Percentiles rank a stretch among this genome's conserved stretches.
phyloP scores from a whole-genome alignment of 2,888 invertebrate genomes.

The Sceliomorpha sp. region DNA sequence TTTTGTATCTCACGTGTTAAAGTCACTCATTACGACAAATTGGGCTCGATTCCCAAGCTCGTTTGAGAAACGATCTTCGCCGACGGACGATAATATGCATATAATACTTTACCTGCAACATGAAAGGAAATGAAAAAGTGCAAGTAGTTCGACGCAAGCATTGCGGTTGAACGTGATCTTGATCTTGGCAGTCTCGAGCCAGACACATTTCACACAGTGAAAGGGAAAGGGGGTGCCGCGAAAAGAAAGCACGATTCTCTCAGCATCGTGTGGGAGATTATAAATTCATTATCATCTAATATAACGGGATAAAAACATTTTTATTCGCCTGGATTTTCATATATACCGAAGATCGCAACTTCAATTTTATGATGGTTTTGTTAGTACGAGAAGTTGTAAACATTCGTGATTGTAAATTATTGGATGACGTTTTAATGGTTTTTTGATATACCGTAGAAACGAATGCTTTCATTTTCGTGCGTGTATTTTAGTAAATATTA shows the following conservation, averaged over 20 bases:
- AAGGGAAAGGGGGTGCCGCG: slow-evolving; percentile 50
- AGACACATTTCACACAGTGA: slow-evolving; percentile 48
- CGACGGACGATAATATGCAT: slow-evolving; percentile 34
- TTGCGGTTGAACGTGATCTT: slow-evolving; percentile 52
- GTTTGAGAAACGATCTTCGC: slow-evolving; percentile 40
- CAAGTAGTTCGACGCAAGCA: slow-evolving; percentile 44
- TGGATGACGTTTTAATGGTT: too few relatives aligned
- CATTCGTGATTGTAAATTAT: too few relatives aligned
- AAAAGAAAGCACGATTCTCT: slow-evolving; percentile 50
- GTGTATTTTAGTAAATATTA: too few relatives aligned
- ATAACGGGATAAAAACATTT: too few relatives aligned
- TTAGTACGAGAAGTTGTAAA: too few relatives aligned
- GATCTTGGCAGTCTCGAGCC: slow-evolving; percentile 41
- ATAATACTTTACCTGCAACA: slow-evolving; percentile 39
- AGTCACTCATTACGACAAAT: slow-evolving; percentile 39
- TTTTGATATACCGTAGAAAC: too few relatives aligned
- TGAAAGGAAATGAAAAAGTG: slow-evolving; percentile 42
- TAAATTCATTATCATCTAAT: slow-evolving; percentile 18
- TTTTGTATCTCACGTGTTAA: too few relatives aligned
- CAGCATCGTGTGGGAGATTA: background rate
- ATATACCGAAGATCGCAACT: too few relatives aligned
- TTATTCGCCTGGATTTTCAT: too few relatives aligned
- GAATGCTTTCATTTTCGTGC: too few relatives aligned
- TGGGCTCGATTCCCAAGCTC: slow-evolving; percentile 29
- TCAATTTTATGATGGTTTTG: too few relatives aligned